These are phyloP conservation scores for Acanthurus lineatus DNA, from an alignment of 2,797 vertebrate genomes.

Conservation along the genomic window DNA sequence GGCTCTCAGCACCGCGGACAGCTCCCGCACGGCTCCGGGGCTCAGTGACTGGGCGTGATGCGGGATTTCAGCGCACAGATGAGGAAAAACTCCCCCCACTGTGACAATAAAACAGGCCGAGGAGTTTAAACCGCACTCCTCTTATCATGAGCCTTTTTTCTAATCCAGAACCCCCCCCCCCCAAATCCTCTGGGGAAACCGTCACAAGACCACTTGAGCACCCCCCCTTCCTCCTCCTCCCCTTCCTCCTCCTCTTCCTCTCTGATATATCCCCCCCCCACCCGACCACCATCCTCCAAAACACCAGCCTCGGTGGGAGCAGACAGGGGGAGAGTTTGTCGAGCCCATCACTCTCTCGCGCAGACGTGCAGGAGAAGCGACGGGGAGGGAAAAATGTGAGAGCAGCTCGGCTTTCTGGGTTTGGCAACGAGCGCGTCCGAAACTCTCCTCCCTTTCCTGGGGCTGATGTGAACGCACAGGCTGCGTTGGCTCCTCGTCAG, in stretches of 20 bases:
- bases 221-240: conserved; percentile 13
- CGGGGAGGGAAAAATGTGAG: conserved; percentile 44
- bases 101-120: not conserved
- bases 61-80: not conserved
- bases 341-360: conserved; percentile 15
- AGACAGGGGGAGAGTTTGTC: conserved; percentile 20
- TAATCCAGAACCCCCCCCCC: conserved; percentile 26
- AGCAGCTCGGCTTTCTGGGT: conserved; percentile 28
- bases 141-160: not conserved
- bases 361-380: conserved; percentile 24
- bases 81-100: not conserved
- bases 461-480: conserved; percentile 56
- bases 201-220: conserved; percentile 63
- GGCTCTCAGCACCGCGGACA: conserved; percentile 68
- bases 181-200: conserved; percentile 40
- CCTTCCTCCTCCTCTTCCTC: conserved; percentile 14
- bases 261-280: conserved; percentile 18
- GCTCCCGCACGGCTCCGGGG: conserved; percentile 26
- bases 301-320: conserved; percentile 31
- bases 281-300: conserved; percentile 20
- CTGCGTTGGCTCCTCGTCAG: conserved; percentile 59
- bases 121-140: not conserved
- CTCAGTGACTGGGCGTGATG: not conserved
- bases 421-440: conserved; percentile 36
- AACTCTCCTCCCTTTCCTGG: conserved; percentile 44